Evolutionary conservation across 2,888 invertebrate species (phyloP).

Genomic region (Zaprionus lineosus): DNA sequence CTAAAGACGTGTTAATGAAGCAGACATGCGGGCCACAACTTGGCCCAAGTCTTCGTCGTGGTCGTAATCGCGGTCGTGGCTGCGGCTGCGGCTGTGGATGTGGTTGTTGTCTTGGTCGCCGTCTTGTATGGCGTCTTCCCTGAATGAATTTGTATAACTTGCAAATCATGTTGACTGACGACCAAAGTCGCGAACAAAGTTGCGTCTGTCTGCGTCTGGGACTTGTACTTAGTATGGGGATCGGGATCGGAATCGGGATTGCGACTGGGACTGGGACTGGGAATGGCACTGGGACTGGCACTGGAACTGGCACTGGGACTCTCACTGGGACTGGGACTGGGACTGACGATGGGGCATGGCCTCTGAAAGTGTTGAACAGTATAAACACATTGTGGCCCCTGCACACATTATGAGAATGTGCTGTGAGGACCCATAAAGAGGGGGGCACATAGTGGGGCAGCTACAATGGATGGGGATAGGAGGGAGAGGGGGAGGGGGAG

Average conservation of each 20-base stretch:
- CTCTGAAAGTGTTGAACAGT: constrained; percentile 59
- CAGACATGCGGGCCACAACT: constrained; percentile 64
- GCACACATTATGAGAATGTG: constrained; percentile 60
- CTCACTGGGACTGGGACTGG: constrained; percentile 3
- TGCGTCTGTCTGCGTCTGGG: constrained; percentile 1
- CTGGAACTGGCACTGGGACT: constrained; percentile 2
- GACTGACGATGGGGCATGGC: no score
- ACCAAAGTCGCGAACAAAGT: constrained; percentile 23
- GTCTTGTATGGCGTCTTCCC: constrained; percentile 24
- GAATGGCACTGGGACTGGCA: constrained; percentile 32
- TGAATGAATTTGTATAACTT: constrained; percentile 77
- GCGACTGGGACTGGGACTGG: constrained; percentile 3
- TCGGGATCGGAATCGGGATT: constrained; percentile 2
- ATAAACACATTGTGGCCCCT: constrained; percentile 59
- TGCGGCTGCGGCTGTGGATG: constrained; percentile 8
- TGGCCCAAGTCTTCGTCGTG: constrained; percentile 39
- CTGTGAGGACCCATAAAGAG: constrained; percentile 24
- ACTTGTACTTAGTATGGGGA: no score
- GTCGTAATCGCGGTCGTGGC: constrained; percentile 18
- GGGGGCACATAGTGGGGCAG: constrained; percentile 9
- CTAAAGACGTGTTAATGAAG: constrained; percentile 76
- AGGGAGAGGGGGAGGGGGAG: background rate
- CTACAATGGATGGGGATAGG: background rate
- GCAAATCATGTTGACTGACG: constrained; percentile 77
- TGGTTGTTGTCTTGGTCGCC: constrained; percentile 1